These are phyloP conservation scores for Cryptomyrus ogoouensis DNA, from an alignment of 2,113 vertebrate genomes.

Conservation along the genomic window DNA sequence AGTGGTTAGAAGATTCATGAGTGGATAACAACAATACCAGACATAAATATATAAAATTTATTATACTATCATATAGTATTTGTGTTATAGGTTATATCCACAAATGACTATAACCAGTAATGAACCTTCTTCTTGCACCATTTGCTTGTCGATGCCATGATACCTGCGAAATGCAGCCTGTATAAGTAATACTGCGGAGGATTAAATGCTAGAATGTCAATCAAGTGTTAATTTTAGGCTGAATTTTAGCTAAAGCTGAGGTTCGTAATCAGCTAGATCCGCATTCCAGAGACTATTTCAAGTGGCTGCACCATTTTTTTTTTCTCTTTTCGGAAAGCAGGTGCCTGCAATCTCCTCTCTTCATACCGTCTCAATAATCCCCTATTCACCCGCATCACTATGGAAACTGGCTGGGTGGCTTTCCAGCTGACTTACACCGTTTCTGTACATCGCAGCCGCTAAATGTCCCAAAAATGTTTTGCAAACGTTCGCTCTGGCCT, in stretches of 20 bases:
- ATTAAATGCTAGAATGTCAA: neutral
- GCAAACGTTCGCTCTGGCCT: neutral
- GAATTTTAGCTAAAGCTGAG: neutral
- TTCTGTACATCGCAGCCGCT: slow-evolving; percentile 25
- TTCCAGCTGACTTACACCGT: slow-evolving; percentile 60
- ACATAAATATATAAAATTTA: neutral
- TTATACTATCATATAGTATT: neutral
- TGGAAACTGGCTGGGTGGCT: slow-evolving; percentile 58
- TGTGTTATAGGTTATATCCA: neutral
- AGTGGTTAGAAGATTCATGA: neutral
- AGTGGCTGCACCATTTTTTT: slow-evolving; percentile 3
- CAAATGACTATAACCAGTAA: neutral
- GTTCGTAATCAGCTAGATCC: neutral
- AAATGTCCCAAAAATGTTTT: neutral
- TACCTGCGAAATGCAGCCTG: neutral
- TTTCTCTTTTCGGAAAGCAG: slow-evolving; percentile 53
- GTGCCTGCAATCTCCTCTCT: slow-evolving; percentile 57
- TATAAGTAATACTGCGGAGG: neutral
- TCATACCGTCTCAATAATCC: slow-evolving; percentile 54
- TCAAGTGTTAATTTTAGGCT: neutral
- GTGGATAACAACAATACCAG: neutral
- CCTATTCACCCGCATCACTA: slow-evolving; percentile 60
- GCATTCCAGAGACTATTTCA: neutral
- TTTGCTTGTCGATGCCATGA: neutral
- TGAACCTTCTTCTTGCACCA: neutral